Base-by-base conservation (phyloP, 92 coral and sea anemone genomes). In the Metridium senile region DNA sequence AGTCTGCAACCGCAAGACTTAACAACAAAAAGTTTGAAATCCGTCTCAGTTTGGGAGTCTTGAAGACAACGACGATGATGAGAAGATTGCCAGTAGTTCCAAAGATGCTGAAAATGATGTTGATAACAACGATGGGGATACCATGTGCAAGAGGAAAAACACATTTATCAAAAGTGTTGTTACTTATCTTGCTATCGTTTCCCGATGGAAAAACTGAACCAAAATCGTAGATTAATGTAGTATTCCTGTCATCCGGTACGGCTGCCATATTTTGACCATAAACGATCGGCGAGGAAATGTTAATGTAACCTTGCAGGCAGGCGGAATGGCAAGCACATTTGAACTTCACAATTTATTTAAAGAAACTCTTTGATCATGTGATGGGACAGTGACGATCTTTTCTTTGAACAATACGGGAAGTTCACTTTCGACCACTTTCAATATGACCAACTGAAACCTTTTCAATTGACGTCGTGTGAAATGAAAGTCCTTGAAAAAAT, bases 1-100 rank as follows among this genome's bases (percentile, higher is more conserved):
- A 66, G 67, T 84, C 89, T 33, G 89, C 89, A 22, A 84, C 39
- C 10, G 89, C 89, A 45, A 84, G 72, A 71, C 89, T 84, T 57
- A 79, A 33, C 17, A 84, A 85, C 35, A 84, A 83, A 58, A 62
- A 84, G 85, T 84, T 79, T 25, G 84, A 72, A 26, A 76, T 35
- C 30, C 89, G 70, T 52, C 89, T 79, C 16, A 78, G 85, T 22
- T 82, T 82, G 23, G 75, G 77, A 59, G 62, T 84, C 46, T 56
- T 66, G 0, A 26, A 53, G 3, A 84, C 80, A 11, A 82, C 89
- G 66, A 84, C 46, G 21, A 82, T 64, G 64, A 84, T 82, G 62
- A 79, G 69, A 45, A 84, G 9, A 49, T 84, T 84, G 19, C 88
- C 89, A 26, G 78, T 17, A 27, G 89, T 72, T 39, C 89, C 89